phyloP scores from a whole-genome alignment of 1,140 invertebrate species.

The Magallana ariakensis region DNA sequence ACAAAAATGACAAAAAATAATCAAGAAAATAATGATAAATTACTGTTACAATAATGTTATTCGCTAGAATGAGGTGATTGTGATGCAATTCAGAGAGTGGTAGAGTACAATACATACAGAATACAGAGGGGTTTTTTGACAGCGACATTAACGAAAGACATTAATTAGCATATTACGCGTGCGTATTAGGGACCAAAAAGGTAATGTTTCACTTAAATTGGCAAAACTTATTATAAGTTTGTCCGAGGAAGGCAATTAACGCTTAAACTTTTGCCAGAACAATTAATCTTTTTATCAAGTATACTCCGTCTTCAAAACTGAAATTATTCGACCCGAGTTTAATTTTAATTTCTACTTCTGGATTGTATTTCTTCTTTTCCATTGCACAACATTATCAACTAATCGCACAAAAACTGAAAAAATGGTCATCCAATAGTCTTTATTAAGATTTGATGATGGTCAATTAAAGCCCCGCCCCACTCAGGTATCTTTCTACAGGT shows the following conservation, averaged over 20 bases:
- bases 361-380: too few relatives aligned
- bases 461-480: not conserved
- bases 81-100: conserved; percentile 7
- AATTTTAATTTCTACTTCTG: too few relatives aligned
- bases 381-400: too few relatives aligned
- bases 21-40: not conserved
- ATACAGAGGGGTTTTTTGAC: not conserved
- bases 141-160: not conserved
- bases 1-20: not conserved
- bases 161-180: conserved; percentile 5
- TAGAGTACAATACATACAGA: not conserved
- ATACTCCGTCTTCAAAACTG: too few relatives aligned
- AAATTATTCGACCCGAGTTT: too few relatives aligned
- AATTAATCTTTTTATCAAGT: too few relatives aligned
- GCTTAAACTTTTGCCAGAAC: too few relatives aligned
- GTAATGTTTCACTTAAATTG: conserved; percentile 4
- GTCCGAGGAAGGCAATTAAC: not conserved
- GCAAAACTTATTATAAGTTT: not conserved
- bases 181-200: not conserved
- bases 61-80: conserved; percentile 1
- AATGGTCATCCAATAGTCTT: not conserved
- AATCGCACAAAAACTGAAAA: too few relatives aligned
- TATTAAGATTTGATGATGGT: not conserved
- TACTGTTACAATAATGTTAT: conserved; percentile 6
- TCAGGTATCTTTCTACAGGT: not conserved